These are phyloP conservation scores for Cordilura impudica DNA, from an alignment of 2,888 invertebrate species.

Conservation along the genomic window DNA sequence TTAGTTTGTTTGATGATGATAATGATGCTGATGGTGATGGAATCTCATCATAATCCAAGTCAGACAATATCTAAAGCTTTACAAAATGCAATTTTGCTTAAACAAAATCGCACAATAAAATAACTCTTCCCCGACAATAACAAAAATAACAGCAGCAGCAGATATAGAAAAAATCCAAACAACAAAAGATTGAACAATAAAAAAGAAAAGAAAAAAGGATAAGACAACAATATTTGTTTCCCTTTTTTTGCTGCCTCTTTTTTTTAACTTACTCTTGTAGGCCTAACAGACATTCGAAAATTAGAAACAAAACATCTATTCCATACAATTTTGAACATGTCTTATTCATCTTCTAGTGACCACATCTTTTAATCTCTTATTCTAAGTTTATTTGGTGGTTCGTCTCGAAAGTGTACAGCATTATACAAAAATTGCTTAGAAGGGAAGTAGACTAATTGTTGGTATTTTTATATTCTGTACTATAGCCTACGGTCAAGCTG, in stretches of 20 bases:
- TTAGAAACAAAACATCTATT: not conserved
- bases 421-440: not conserved
- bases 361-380: constrained; percentile 41
- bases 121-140: not conserved
- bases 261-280: not conserved
- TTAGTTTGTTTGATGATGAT: constrained; percentile 11
- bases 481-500: no score
- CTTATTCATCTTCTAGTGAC: constrained; percentile 4
- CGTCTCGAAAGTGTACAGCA: not conserved
- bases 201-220: not conserved
- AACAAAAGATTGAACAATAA: not conserved
- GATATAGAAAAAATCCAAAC: not conserved
- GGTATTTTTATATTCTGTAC: no score
- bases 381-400: constrained; percentile 21
- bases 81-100: constrained; percentile 47
- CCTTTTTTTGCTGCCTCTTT: not conserved
- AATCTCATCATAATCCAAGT: constrained; percentile 54
- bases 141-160: constrained; percentile 1
- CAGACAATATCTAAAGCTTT: constrained; percentile 21
- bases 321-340: not conserved
- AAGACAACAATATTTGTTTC: not conserved
- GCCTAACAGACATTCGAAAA: constrained; percentile 20
- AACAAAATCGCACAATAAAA: constrained; percentile 50
- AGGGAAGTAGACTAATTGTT: no score
- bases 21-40: constrained; percentile 34